Evolutionary conservation across 2,888 invertebrate genomes (phyloP), one percentile per base, ranked within the genome.

Genomic region (Auanema freiburgensis): DNA sequence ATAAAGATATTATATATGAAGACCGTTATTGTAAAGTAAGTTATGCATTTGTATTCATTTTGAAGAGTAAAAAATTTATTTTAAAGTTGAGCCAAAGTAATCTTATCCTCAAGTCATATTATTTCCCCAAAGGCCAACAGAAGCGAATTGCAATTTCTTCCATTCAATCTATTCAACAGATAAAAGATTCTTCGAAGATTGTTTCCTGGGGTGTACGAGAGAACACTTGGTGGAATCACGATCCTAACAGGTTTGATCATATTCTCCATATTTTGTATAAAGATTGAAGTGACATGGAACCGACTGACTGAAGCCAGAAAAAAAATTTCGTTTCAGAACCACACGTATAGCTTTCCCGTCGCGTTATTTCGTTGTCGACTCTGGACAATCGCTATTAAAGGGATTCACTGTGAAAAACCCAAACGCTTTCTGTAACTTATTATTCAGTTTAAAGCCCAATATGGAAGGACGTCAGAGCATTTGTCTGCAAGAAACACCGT

Each of bases 121-220:
- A 60, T 54, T 60, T 60, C 18, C 60, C 60, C 5, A 54, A 55
- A 24, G 60, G 60, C n/a, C 53, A 60, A 46, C 40, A 25, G 8
- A 60, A 60, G 44, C 10, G 42, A 21, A 43, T 60, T 12, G 16
- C 46, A 21, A 6, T 60, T 14, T 42, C 16, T 44, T 42, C 53
- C 4, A 54, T 60, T 33, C 11, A 18, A 10, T 25, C 16, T 24
- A 60, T 60, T 25, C 6, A 6, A 16, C 16, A 23, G 18, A 16
- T 53, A 16, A 18, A 43, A 16, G 14, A 40, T 14, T 33, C 33
- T 33, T 33, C 33, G 33, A 24, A 54, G 12, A 42, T 54, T 8
- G 25, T 43, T 12, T 1, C 46, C 10, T 60, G 60, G 60, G 60
- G 60, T 10, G n/a, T 46, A 2, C 54, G 46, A 21, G 53, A 46